Evolutionary conservation across 2,113 vertebrate genomes (phyloP).

Genomic region (Microtus montanus): DNA sequence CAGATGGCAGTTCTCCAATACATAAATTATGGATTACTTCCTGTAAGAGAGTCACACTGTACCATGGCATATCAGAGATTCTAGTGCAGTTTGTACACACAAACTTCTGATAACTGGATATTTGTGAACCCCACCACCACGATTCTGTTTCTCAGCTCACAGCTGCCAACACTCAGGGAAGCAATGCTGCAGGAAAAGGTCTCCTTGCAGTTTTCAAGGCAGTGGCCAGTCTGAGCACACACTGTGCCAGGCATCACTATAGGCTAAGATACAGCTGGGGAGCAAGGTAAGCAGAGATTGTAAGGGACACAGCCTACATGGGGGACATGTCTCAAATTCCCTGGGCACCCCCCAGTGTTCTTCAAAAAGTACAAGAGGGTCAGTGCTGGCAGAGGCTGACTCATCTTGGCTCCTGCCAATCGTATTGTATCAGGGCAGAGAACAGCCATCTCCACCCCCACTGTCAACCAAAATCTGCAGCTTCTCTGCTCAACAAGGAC

Average conservation of each 20-base stretch:
- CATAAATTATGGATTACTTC: background rate
- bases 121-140: background rate
- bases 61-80: background rate
- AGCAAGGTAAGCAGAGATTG: background rate
- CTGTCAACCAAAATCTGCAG: conserved; percentile 30
- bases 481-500: background rate
- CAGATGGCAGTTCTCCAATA: background rate
- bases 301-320: background rate
- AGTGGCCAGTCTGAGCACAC: background rate
- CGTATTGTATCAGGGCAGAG: background rate
- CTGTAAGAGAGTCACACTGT: background rate
- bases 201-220: background rate
- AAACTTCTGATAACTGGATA: background rate
- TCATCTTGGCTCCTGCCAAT: background rate
- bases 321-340: background rate
- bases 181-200: background rate
- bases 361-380: background rate
- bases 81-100: background rate
- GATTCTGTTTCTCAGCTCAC: background rate
- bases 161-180: background rate
- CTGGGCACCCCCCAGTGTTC: background rate
- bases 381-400: conserved; percentile 43
- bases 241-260: background rate
- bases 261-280: background rate
- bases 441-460: conserved; percentile 37